Percentiles rank a stretch among this genome's conserved stretches.
These are phyloP conservation scores for Picus viridis DNA, from an alignment of 2,797 vertebrate species.

Conservation along the genomic window DNA sequence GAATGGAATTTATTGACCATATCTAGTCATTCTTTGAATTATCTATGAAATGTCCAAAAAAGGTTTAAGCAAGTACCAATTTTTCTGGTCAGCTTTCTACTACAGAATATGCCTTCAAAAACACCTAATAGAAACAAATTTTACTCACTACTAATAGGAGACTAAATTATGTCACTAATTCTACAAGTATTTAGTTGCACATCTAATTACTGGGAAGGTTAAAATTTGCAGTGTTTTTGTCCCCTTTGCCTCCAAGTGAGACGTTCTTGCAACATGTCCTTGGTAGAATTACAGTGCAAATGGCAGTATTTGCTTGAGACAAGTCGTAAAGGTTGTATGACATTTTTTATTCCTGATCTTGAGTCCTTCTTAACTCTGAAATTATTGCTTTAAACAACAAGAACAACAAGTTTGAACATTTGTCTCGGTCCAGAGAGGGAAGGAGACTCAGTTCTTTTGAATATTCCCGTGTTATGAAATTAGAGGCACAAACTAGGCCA, in stretches of 20 bases:
- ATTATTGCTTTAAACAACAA: background rate
- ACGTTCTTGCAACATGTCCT: background rate
- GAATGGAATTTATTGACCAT: background rate
- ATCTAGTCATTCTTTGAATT: background rate
- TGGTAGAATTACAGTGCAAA: background rate
- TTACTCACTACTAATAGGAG: background rate
- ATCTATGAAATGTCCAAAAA: background rate
- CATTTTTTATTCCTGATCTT: background rate
- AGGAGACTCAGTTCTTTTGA: no score
- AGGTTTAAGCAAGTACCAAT: background rate
- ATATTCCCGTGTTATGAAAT: no score
- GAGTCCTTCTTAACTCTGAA: background rate
- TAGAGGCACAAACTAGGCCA: no score
- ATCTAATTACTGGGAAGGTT: background rate
- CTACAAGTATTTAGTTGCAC: background rate
- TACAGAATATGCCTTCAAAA: background rate
- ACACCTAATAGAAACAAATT: background rate
- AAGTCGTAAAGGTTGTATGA: background rate
- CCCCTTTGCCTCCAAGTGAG: fast-evolving
- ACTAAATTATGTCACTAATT: background rate
- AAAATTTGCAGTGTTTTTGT: background rate
- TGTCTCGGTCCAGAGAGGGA: no score
- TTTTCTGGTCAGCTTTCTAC: background rate
- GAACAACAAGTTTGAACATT: background rate
- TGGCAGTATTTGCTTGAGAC: background rate